Evolutionary conservation across 2,113 vertebrate species (phyloP), one percentile per base, ranked within the genome.

Genomic region (Tetrax tetrax): DNA sequence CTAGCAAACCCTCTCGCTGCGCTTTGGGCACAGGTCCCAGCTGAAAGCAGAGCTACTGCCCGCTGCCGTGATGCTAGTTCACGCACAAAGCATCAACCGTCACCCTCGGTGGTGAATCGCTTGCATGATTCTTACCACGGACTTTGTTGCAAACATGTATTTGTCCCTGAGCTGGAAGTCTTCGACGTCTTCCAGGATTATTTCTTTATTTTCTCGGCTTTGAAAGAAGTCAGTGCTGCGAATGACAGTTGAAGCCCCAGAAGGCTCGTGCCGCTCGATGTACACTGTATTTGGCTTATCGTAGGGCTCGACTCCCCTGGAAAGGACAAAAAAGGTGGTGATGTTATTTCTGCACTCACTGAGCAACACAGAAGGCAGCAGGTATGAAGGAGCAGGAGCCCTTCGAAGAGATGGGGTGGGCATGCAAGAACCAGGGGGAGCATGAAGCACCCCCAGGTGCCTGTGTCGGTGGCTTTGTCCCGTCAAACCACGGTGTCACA

Each of bases 171-270:
- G 98, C 97, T 99, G 99, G 96, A 99, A 99, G 95, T 99, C 99
- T 69, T 99, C 98, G 5, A 99, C 99, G 1, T 98, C 98, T 80
- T 99, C 99, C 89, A 99, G 98, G 94, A 99, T 97, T 13, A 99
- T 89, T 11, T 97, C 98, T 84, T 98, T 99, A 93, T 99, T 99
- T 94, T 99, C 98, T 29, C 98, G 97, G 54, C 98, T 99, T 97
- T 99, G 99, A 96, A 99, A 99, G 98, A 99, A 99, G 96, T 99
- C 99, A 0, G 98, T 99, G 96, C 99, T 99, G 96, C 98, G 99
- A 86, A 99, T 97, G 64, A 99, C 81, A 0, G 98, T 99, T 7
- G 99, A 99, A 37, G 98, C 97, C 5, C 99, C 99, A 5, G 98
- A 98, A 12, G 99, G 99, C 88, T 99, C 99, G 0, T 99, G 98